Conservation (phyloP, 1,140 invertebrate genomes). For the Dinothrombium tinctorium region DNA sequence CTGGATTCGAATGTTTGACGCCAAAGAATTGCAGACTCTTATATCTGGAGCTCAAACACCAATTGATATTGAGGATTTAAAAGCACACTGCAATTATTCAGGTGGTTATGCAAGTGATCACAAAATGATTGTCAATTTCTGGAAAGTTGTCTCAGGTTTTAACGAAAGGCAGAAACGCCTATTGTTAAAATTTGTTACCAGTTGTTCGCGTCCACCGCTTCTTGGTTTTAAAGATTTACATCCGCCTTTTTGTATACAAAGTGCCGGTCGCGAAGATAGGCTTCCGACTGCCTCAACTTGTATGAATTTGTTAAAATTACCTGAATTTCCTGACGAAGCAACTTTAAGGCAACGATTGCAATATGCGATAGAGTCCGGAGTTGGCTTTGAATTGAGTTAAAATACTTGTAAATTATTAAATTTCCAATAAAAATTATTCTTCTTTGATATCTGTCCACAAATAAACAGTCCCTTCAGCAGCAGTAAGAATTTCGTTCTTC, state of each 20-base stretch:
- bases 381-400: constrained; percentile 85
- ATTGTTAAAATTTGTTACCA: constrained; percentile 86
- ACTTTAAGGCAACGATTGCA: constrained; percentile 57
- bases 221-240: constrained; percentile 87
- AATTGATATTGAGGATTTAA: constrained; percentile 73
- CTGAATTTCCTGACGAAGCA: constrained; percentile 55
- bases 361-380: constrained; percentile 77
- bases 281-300: constrained; percentile 88
- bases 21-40: constrained; percentile 73
- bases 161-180: constrained; percentile 58
- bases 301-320: constrained; percentile 89
- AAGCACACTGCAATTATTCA: constrained; percentile 51
- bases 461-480: constrained; percentile 24
- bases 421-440: neutral
- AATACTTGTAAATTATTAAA: neutral
- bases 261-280: constrained; percentile 53
- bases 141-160: constrained; percentile 56
- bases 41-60: constrained; percentile 79
- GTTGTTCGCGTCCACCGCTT: constrained; percentile 84
- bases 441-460: constrained; percentile 20
- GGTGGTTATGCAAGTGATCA: constrained; percentile 51
- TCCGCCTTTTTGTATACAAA: constrained; percentile 81
- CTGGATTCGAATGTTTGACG: constrained; percentile 84
- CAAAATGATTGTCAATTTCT: constrained; percentile 48
- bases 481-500: constrained; percentile 24